Base-by-base conservation (phyloP, 2,888 invertebrate genomes). In the Elmis aenea region DNA sequence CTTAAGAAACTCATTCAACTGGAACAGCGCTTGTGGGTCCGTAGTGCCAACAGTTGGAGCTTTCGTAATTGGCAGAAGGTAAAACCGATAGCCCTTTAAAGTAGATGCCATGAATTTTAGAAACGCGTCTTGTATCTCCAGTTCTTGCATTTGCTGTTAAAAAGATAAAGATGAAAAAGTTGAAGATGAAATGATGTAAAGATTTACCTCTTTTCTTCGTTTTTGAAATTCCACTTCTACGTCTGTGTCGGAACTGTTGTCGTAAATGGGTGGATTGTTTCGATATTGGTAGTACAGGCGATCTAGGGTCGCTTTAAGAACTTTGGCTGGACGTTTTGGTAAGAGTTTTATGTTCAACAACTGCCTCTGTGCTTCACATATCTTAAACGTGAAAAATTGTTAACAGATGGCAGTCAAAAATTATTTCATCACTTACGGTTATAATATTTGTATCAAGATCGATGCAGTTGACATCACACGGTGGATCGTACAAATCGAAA, bases 391-490 rank as follows among this genome's bases (percentile, higher is more conserved):
- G 20, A 51, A 43, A 31, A n/a, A n/a, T n/a, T n/a, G n/a, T n/a
- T n/a, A n/a, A n/a, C n/a, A n/a, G n/a, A n/a, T n/a, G n/a, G 31
- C 35, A 40, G 24, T 27, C 28, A 33, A 31, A 31, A 21, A 5
- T 26, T 10, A 32, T 24, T 37, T 24, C 6, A 10, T 32, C 39
- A 70, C 78, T 69, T 66, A 86, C 81, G 44, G 91, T 92, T 45
- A 99, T 92, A 55, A 91, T 92, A 62, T 93, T 93, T 1, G 99
- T 99, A 62, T 99, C 99, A 60, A 99, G 76, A 74, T 99, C 97
- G 28, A 99, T 88, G 69, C 96, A 99, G 29, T 91, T 94, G 5
- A 99, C 96, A 69, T 99, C 97, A 9, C 83, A 73, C 14, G 99
- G 99, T 14, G 95, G 96, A 63, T 94, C 93, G 62, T 92, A 95